Evolutionary conservation across 2,797 vertebrate genomes (phyloP).

Genomic region (Buceros bicornis): DNA sequence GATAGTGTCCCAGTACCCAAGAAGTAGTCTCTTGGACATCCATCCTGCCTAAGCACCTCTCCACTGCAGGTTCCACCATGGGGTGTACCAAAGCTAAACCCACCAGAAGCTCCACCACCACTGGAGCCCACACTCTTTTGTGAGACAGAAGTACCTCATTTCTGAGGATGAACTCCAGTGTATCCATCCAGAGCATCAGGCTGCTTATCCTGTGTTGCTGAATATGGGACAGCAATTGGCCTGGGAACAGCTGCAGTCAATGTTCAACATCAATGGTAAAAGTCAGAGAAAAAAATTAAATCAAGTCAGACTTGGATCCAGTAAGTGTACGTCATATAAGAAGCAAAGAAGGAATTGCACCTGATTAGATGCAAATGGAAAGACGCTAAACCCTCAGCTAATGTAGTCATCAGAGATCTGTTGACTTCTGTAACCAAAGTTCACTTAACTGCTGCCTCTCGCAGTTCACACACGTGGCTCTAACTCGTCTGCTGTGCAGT

Average conservation of each 20-base stretch:
- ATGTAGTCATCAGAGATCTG: conserved; percentile 25
- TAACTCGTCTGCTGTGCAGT: background rate
- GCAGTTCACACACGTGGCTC: background rate
- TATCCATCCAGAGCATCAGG: background rate
- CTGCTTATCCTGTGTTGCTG: background rate
- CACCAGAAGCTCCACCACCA: background rate
- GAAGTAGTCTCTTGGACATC: background rate
- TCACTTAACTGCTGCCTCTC: conserved; percentile 17
- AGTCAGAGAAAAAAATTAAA: background rate
- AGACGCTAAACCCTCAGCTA: background rate
- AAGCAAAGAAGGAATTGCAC: background rate
- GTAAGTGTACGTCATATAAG: background rate
- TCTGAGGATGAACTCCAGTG: background rate
- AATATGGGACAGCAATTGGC: background rate
- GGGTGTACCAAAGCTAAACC: background rate
- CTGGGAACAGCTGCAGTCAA: background rate
- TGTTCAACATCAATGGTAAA: background rate
- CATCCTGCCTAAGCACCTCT: background rate
- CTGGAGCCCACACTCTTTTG: fast-evolving
- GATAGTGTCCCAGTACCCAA: background rate
- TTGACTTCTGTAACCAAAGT: conserved; percentile 38
- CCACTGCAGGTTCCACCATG: background rate
- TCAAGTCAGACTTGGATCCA: background rate
- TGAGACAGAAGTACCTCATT: background rate
- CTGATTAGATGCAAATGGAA: conserved; percentile 3